These are phyloP conservation scores for Todus mexicanus DNA, from an alignment of 2,797 vertebrate species.

Conservation along the genomic window DNA sequence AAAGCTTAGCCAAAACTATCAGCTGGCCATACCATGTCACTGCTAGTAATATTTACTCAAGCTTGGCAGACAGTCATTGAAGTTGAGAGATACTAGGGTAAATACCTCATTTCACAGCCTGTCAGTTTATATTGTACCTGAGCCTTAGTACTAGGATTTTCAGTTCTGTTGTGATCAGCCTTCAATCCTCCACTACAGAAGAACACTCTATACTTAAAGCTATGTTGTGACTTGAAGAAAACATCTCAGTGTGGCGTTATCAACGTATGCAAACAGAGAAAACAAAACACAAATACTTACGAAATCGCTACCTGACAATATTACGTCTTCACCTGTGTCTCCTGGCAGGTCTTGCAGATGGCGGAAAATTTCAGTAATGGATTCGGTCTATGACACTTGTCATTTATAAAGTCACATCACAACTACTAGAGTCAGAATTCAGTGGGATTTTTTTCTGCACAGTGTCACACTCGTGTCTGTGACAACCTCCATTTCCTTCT, in stretches of 20 bases:
- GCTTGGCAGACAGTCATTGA: not conserved
- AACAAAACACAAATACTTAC: not conserved
- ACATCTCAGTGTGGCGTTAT: not conserved
- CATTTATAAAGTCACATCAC: slow-evolving; percentile 47
- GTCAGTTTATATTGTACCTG: not conserved
- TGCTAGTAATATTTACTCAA: not conserved
- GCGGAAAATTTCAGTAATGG: slow-evolving; percentile 33
- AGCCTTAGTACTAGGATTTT: not conserved
- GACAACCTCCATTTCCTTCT: slow-evolving; percentile 72
- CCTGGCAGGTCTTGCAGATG: slow-evolving; percentile 6
- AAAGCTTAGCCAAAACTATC: not conserved
- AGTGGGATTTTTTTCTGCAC: not conserved
- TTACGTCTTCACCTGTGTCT: slow-evolving; percentile 42
- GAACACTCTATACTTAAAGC: not conserved
- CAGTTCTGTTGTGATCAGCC: not conserved
- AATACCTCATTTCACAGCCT: not conserved
- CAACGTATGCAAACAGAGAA: slow-evolving; percentile 12
- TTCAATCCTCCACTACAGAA: not conserved
- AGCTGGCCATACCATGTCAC: not conserved
- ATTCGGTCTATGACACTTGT: slow-evolving; percentile 44
- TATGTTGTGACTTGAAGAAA: not conserved
- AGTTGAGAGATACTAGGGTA: not conserved
- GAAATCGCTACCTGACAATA: slow-evolving; percentile 12
- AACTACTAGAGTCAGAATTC: slow-evolving; percentile 64
- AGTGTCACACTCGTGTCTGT: slow-evolving; percentile 42